Base-by-base conservation (phyloP, 2,113 vertebrate species). In the Mirza zaza region DNA sequence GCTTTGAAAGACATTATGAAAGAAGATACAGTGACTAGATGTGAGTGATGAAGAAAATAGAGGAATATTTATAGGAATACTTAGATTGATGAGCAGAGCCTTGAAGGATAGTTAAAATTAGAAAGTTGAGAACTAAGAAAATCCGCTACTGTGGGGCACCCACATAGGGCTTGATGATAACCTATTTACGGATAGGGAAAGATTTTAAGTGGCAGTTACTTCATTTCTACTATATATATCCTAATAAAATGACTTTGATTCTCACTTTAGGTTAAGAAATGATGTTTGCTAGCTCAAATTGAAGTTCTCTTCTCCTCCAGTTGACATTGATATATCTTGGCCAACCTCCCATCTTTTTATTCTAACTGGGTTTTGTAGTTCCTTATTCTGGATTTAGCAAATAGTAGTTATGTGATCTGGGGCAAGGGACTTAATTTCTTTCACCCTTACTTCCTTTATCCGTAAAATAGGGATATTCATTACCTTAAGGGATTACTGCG, bases 1-100 rank as follows among this genome's bases (percentile, higher is more conserved):
- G 7, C 55, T 85, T n/a, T 67, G 36, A 92, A 84, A 88, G 70
- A 73, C 79, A 73, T 87, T 87, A 67, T 86, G 32, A 86, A 89
- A 73, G 63, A 91, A 70, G 27, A 88, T 52, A 34, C 12, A 45
- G 7, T 88, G 45, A 89, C 36, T 63, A 76, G 29, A 68, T 70
- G 17, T 91, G 50, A 61, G n/a, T 36, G 39, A 75, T 83, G n/a
- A 88, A 50, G 45, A 55, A 86, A 57, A 45, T 8, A 59, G 48
- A 61, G 39, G 63, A 88, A 59, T 77, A 84, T 92, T 92, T 50
- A 59, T 9, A 57, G 15, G 39, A 70, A 55, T 93, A 59, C 13
- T 77, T 84, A 68, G 21, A 70, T 4, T 68, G 48, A 84, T 89
- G 39, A 83, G 14, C 34, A 88, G 70, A 89, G 87, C 25, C 15